A percentile compares a stretch with the other conserved stretches of the same genome.
phyloP scores from a whole-genome alignment of 2,888 invertebrate genomes.

The Formica aserva region DNA sequence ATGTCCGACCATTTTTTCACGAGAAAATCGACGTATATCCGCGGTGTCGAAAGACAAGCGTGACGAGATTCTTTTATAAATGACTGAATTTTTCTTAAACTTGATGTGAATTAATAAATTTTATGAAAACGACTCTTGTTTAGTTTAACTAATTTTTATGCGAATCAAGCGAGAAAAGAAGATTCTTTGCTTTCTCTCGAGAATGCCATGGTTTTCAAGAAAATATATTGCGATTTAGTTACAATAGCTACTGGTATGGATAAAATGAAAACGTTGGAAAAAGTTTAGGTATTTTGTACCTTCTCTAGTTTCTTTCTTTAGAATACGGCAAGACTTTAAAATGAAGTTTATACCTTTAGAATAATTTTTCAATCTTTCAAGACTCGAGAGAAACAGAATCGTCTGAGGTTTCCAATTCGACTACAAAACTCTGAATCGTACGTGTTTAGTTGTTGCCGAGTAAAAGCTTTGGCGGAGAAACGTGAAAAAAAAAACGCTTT shows the following conservation, averaged over 20 bases:
- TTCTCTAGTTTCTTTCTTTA: background rate
- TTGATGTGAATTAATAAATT: background rate
- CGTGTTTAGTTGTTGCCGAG: background rate
- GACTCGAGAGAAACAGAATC: background rate
- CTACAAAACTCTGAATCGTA: conserved; percentile 3
- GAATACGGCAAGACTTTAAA: background rate
- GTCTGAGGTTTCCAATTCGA: background rate
- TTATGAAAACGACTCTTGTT: background rate
- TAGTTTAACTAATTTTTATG: background rate
- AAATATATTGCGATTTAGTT: background rate
- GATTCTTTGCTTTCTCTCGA: background rate
- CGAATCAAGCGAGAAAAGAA: background rate
- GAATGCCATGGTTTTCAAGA: background rate
- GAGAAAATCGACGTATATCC: background rate
- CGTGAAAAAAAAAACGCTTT: background rate
- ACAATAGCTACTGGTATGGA: background rate
- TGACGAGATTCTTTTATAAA: too few relatives aligned
- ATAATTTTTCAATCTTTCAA: background rate
- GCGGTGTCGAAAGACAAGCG: background rate
- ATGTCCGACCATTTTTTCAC: background rate
- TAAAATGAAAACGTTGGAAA: background rate
- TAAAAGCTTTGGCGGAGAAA: background rate
- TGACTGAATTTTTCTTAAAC: background rate
- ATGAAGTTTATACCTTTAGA: background rate
- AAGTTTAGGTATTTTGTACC: background rate